Percentiles rank a stretch among this genome's conserved stretches.
phyloP scores from a whole-genome alignment of 1,140 invertebrate species.

The Drosophila biarmipes region DNA sequence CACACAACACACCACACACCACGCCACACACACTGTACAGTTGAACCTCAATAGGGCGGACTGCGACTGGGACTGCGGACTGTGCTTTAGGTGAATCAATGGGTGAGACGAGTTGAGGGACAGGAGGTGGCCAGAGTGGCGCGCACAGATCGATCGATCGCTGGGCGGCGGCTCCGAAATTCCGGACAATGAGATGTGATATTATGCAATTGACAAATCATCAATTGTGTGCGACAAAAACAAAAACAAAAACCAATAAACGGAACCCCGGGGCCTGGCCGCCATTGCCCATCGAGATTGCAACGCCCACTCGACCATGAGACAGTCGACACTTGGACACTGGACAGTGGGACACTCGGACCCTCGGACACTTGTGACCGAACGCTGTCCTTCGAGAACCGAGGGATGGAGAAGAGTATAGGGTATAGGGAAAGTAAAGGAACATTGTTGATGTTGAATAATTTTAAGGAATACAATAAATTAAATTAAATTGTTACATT shows the following conservation, averaged over 20 bases:
- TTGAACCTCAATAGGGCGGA: conserved; percentile 44
- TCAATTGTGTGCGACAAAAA: conserved; percentile 55
- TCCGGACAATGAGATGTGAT: conserved; percentile 64
- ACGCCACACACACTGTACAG: conserved; percentile 43
- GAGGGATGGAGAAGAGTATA: conserved; percentile 19
- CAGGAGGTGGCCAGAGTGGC: conserved; percentile 10
- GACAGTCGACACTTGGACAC: conserved; percentile 11
- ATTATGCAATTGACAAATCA: conserved; percentile 56
- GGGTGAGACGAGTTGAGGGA: neutral
- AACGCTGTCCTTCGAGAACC: conserved; percentile 7
- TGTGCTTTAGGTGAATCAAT: conserved; percentile 49
- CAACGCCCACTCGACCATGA: conserved; percentile 1
- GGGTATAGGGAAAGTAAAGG: conserved; percentile 50
- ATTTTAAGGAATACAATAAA: conserved; percentile 73
- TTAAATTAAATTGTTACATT: conserved; percentile 79
- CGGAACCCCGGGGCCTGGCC: conserved; percentile 13
- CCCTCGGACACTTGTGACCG: conserved; percentile 14
- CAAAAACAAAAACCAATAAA: conserved; percentile 35
- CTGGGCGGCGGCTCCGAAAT: conserved; percentile 13
- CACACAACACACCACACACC: neutral
- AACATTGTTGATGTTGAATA: conserved; percentile 82
- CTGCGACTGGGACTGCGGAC: conserved; percentile 48
- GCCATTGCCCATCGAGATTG: conserved; percentile 15
- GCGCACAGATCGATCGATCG: conserved; percentile 4
- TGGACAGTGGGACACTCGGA: conserved; percentile 5